phyloP scores from a whole-genome alignment of 2,888 invertebrate species.

The Lissonota sp. region DNA sequence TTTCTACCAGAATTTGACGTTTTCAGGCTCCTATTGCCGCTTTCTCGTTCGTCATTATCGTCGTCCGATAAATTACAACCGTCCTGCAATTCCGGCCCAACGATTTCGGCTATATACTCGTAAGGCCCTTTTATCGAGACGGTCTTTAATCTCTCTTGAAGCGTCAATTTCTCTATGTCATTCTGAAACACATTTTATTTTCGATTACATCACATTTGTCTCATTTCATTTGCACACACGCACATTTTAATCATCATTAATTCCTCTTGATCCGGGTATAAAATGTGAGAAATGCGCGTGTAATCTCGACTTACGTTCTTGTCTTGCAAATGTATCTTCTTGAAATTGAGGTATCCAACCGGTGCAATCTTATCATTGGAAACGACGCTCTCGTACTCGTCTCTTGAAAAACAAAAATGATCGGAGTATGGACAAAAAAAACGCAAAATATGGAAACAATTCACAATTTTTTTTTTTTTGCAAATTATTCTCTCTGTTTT shows the following conservation, averaged over 20 bases:
- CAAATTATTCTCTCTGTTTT: not conserved
- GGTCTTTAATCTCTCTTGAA: conserved; percentile 80
- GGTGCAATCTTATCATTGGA: conserved; percentile 97
- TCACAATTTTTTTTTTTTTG: not conserved
- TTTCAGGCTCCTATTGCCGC: conserved; percentile 77
- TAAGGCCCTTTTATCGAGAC: conserved; percentile 79
- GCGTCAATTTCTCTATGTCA: conserved; percentile 77
- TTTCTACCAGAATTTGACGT: conserved; percentile 78
- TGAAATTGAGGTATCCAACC: conserved; percentile 96
- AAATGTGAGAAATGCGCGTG: not conserved
- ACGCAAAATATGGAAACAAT: not conserved
- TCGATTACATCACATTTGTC: not conserved
- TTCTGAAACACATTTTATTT: conserved; percentile 69
- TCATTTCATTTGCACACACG: not conserved
- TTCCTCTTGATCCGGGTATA: conserved; percentile 22
- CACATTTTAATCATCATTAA: conserved; percentile 24
- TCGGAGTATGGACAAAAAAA: conserved; percentile 20
- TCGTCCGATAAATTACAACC: conserved; percentile 82
- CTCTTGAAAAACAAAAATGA: conserved; percentile 85
- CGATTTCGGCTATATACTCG: conserved; percentile 82
- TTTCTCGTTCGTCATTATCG: conserved; percentile 79
- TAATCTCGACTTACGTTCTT: conserved; percentile 84
- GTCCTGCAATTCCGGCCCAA: conserved; percentile 81
- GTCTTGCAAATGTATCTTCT: conserved; percentile 91
- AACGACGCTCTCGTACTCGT: conserved; percentile 93